Evolutionary conservation across 2,888 invertebrate genomes (phyloP), one percentile per base, ranked within the genome.

Genomic region (Xestobium rufovillosum): DNA sequence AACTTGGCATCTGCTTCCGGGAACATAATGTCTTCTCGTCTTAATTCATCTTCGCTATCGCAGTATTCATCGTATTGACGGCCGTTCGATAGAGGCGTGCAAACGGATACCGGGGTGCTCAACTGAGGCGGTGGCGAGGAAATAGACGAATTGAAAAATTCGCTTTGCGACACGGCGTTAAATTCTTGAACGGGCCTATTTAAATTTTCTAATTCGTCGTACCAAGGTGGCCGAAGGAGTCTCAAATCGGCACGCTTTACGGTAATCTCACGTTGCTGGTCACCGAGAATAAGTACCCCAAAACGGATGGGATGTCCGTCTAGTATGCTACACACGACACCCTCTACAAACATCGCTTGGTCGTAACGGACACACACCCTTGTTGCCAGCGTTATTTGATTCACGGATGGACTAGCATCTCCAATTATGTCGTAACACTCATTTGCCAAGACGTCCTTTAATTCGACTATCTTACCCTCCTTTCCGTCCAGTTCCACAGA

Each of bases 221-320:
- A 88, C 96, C 97, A 97, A 0, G 96, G 97, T 10, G 95, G 92
- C 58, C 85, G 78, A 48, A 95, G 70, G 14, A 97, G 73, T 14
- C 97, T 76, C 41, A 97, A 70, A 62, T 94, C 91, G 3, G 95
- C 90, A 23, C 96, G 75, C 57, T 88, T 84, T 44, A 92, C 88
- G 54, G 83, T 78, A 48, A 78, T 74, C 56, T 71, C 71, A 43
- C 62, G 61, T 36, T 66, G 65, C 44, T 66, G 65, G 49, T 67
- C 68, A 26, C 68, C 67, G 39, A 69, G 62, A 40, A 71, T 65
- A 56, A 75, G 74, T 17, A 86, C 80, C 34, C 76, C 72, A 63
- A 83, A 85, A 53, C 78, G 73, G 43, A 78, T 73, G 31, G 80
- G 79, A 51, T 75, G 76, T 19, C 57, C 59, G 37, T 73, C 70